phyloP scores from a whole-genome alignment of 2,113 vertebrate genomes.

The Equus przewalskii region DNA sequence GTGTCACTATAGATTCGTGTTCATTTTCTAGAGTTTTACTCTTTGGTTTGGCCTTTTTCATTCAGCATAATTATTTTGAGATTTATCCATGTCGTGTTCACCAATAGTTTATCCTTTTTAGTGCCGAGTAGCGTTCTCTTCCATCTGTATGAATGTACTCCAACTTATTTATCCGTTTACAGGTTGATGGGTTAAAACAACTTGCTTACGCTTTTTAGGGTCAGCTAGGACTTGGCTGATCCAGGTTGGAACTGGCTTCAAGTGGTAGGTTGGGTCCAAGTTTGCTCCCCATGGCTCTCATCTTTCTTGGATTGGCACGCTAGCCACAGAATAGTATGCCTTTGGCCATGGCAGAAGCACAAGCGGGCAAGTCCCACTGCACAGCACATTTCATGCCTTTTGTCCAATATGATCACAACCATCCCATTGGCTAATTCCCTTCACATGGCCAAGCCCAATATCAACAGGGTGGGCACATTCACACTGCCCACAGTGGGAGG shows the following conservation, averaged over 20 bases:
- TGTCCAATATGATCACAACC: too few species aligned
- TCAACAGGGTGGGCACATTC: too few species aligned
- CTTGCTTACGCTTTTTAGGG: neutral
- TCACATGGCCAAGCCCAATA: neutral
- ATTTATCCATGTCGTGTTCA: neutral
- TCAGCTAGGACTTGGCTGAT: neutral
- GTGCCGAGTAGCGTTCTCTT: neutral
- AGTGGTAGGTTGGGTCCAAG: neutral
- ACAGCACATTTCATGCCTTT: neutral
- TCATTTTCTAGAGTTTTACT: neutral
- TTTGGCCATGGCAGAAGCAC: neutral
- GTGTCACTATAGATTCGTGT: neutral
- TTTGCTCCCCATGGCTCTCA: neutral
- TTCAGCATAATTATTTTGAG: neutral
- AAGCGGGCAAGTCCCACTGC: neutral
- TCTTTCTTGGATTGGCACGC: neutral
- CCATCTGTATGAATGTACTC: neutral
- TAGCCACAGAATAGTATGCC: neutral
- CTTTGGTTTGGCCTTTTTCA: neutral
- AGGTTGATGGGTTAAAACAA: neutral
- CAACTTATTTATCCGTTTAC: neutral
- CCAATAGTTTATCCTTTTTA: neutral
- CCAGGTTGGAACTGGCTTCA: neutral
- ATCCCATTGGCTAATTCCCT: neutral
- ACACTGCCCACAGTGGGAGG: neutral